Evolutionary conservation across 2,113 vertebrate species (phyloP), one percentile per base, ranked within the genome.

Genomic region (Gambusia affinis): DNA sequence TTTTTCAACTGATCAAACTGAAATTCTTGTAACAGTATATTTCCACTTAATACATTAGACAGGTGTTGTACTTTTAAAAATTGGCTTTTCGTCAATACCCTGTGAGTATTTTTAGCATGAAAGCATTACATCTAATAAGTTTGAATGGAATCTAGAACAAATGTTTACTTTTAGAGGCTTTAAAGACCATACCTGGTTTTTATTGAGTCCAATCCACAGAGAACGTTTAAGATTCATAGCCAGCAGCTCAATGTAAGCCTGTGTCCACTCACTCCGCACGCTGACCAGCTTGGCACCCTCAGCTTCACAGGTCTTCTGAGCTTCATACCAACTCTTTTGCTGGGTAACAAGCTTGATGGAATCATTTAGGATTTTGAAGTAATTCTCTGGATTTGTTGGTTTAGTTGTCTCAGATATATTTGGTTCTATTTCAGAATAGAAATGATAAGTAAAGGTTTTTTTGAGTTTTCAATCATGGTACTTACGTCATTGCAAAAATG

Each of bases 171-270:
- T 70, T 30, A 42, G 11, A 65, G 3, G n/a, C 14, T 27, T 37
- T 35, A 0, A 66, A 0, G 19, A 35, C 3, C 31, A 19, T 95
- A 97, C 96, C 96, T 93, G 69, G 10, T 70, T 90, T 79, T 94
- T 96, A 87, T 96, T 96, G 29, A 97, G 92, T 67, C 95, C 96
- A 39, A 97, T 95, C 97, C 97, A 97, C 7, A 95, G 0, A 17
- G 95, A 94, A 24, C 88, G 86, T 7, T 91, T 88, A 47, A 93
- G 67, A 10, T 89, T 93, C 19, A 92, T 4, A 27, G 91, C 77
- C 39, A 92, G 83, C 37, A 96, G 77, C 87, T 95, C 94, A 3
- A 94, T 66, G 73, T 95, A 95, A 0, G 94, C 88, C n/a, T 95
- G 86, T 5, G 51, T 88, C n/a, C 95, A 95, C 3, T 90, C 80